These are phyloP conservation scores for Lutraria rhynchaena DNA, from an alignment of 1,140 invertebrate genomes.

Conservation along the genomic window DNA sequence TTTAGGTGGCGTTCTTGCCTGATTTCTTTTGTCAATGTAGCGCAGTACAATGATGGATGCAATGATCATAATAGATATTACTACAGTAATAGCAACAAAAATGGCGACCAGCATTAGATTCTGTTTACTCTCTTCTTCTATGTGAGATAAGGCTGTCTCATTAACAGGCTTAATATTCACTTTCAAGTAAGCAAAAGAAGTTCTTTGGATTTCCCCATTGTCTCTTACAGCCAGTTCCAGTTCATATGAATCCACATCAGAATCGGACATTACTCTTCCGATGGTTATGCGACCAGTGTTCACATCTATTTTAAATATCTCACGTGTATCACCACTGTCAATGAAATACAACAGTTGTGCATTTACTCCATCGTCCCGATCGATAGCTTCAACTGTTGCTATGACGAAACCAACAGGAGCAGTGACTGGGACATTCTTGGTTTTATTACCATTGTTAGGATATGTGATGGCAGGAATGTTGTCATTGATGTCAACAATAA, in stretches of 20 bases:
- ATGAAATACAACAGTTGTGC: slow-evolving; percentile 92
- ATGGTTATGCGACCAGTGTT: slow-evolving; percentile 69
- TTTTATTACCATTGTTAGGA: slow-evolving; percentile 81
- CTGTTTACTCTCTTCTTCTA: slow-evolving; percentile 61
- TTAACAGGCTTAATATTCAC: slow-evolving; percentile 69
- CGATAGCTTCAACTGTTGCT: slow-evolving; percentile 62
- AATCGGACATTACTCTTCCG: slow-evolving; percentile 63
- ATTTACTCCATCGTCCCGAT: slow-evolving; percentile 85
- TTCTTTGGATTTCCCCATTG: slow-evolving; percentile 64
- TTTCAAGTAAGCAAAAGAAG: slow-evolving; percentile 65
- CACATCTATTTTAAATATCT: slow-evolving; percentile 72
- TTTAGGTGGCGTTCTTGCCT: slow-evolving; percentile 64
- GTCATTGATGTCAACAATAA: slow-evolving; percentile 91
- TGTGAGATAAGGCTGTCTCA: slow-evolving; percentile 52
- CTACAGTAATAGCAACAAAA: slow-evolving; percentile 73
- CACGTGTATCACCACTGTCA: slow-evolving; percentile 64
- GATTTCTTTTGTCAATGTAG: slow-evolving; percentile 69
- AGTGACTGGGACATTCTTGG: slow-evolving; percentile 65
- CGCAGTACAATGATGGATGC: slow-evolving; percentile 74
- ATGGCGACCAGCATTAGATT: slow-evolving; percentile 75
- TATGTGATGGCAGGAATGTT: slow-evolving; percentile 72
- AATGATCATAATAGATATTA: slow-evolving; percentile 73
- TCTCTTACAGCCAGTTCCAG: slow-evolving; percentile 71
- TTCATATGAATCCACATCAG: slow-evolving; percentile 69
- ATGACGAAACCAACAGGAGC: slow-evolving; percentile 67